Percentiles rank a stretch among this genome's conserved stretches.
Conservation (phyloP, 92 coral and sea anemone genomes). For the Muricea muricata region DNA sequence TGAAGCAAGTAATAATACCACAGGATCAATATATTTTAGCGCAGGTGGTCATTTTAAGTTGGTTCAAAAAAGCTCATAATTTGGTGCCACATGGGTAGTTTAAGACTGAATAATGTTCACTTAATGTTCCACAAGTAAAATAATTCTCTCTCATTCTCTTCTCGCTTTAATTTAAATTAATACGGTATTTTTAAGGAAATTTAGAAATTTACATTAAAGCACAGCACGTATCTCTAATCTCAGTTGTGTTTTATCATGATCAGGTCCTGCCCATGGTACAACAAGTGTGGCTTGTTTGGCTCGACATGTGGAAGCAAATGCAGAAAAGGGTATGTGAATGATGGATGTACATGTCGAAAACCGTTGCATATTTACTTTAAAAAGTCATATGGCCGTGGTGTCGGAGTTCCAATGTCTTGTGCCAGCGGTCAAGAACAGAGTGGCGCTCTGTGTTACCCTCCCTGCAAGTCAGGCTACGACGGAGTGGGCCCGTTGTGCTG, state of each 20-base stretch:
- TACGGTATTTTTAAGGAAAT: too few relatives aligned
- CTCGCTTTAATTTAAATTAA: too few relatives aligned
- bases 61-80: too few relatives aligned
- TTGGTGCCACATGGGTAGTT: too few relatives aligned
- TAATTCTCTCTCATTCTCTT: too few relatives aligned
- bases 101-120: too few relatives aligned
- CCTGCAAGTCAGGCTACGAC: not conserved
- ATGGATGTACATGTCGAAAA: conserved; percentile 18
- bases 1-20: too few relatives aligned
- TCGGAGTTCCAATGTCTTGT: not conserved
- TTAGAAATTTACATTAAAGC: too few relatives aligned
- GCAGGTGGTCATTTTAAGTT: too few relatives aligned
- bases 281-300: conserved; percentile 4
- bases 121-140: too few relatives aligned
- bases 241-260: not conserved
- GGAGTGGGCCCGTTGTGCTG: conserved; percentile 18
- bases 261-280: conserved; percentile 11
- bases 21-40: too few relatives aligned
- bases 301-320: not conserved
- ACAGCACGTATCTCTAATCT: too few relatives aligned
- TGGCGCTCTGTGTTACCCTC: conserved; percentile 7
- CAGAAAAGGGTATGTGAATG: not conserved
- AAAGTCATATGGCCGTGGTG: conserved; percentile 13
- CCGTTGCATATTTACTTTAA: not conserved
- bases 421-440: not conserved